Base-by-base conservation (phyloP, 2,797 vertebrate genomes). In the Adelosebastes latens region DNA sequence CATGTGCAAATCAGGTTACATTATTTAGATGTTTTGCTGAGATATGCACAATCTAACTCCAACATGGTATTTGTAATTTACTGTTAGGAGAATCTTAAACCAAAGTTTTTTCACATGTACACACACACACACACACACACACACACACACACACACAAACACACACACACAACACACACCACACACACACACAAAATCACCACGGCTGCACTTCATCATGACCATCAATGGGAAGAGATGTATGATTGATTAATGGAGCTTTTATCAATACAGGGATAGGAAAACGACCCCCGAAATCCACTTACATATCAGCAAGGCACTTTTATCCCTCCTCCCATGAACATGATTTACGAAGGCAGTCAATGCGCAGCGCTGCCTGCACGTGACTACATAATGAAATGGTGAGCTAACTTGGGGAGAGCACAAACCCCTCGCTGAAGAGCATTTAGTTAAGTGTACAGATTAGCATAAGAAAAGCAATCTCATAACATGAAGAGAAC, bases 401-500 rank as follows among this genome's bases (percentile, higher is more conserved):
- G 83, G 87, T 68, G 79, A 83, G 88, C 86, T 83, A 91, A 90
- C 80, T 89, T 89, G 75, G 60, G 75, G 75, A 69, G 77, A 75
- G 85, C 72, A 36, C 65, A 83, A 81, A 87, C 77, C 80, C 71
- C 65, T 77, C 81, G 65, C 81, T 52, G 86, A 84, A 84, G 79
- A 90, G 85, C 87, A 91, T 94, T 93, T 92, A 91, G 83, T 90
- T 91, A 91, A 92, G 89, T 94, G 83, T 91, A 86, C 79, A 93
- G 88, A 93, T 94, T 92, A 93, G 86, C 93, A 93, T 92, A 87
- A 90, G 85, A 94, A 94, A 94, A 91, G 88, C 87, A 92, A 90
- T 93, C 76, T 90, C 89, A 91, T 89, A 91, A 94, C 91, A 90
- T 84, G 77, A 92, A 78, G 79, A 62, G 79, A 76, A 85, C 78